Base-by-base conservation (phyloP, 2,888 invertebrate species). In the Drosophila anomalipes region DNA sequence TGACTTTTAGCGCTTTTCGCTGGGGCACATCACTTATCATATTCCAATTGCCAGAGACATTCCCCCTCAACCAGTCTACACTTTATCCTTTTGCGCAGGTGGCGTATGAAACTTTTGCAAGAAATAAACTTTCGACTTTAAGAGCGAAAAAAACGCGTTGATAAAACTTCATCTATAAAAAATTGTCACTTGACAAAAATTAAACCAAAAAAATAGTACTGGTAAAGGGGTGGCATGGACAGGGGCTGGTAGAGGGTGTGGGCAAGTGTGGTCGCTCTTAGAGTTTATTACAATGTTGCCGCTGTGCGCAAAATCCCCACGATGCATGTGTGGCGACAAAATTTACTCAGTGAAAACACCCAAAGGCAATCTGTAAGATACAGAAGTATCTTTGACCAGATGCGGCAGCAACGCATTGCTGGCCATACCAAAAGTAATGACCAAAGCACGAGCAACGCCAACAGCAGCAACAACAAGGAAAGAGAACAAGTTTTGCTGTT, bases 391-490 rank as follows among this genome's bases (percentile, higher is more conserved):
- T 81, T 72, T 77, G 65, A 70, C 65, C 81, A 81, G 79, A 72
- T 81, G 82, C 76, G 77, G 77, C 81, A 79, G 77, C 80, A 75
- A 68, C 81, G 77, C 79, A 79, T 67, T 78, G 58, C 64, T 72
- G 28, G 67, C 52, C 62, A 41, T 52, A 44, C 28, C 71, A n/a
- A 74, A 80, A 90, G 84, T 90, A 89, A 90, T 89, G 91, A 90
- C 91, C 91, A 89, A 68, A 75, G 84, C 90, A 89, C 90, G 89
- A 86, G 83, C 82, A 81, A 77, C 44, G 39, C 12, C 26, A 54
- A 26, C 16, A 37, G 12, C 54, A 54, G 47, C 19, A 39, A 54
- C 16, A 61, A 39, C 9, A 28, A 37, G n/a, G 9, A 39, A 14
- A 16, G 19, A 37, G 61, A 61, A 71, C 57, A 59, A 28, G 35